phyloP scores from a whole-genome alignment of 1,140 invertebrate genomes.

The Copidosoma floridanum region DNA sequence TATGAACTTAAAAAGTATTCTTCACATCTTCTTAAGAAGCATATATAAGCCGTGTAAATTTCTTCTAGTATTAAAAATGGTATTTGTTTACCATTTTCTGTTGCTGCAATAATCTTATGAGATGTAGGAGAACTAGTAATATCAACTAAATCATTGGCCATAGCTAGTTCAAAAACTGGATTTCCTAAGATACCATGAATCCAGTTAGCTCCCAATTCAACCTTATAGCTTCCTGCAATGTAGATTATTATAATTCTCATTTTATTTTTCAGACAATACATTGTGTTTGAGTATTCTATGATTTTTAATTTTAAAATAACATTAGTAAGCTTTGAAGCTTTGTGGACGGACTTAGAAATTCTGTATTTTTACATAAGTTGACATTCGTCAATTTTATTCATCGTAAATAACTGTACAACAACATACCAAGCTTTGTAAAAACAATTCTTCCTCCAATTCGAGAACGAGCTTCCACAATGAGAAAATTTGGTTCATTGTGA shows the following conservation, averaged over 20 bases:
- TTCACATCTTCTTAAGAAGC: conserved; percentile 83
- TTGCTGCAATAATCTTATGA: conserved; percentile 82
- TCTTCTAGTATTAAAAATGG: conserved; percentile 80
- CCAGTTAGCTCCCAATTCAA: conserved; percentile 91
- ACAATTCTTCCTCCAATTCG: conserved; percentile 79
- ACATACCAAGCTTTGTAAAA: conserved; percentile 69
- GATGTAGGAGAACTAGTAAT: conserved; percentile 79
- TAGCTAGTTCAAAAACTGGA: conserved; percentile 81
- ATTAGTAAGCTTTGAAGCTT: too few species aligned
- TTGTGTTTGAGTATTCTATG: too few species aligned
- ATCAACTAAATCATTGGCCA: conserved; percentile 77
- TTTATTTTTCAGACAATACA: background rate
- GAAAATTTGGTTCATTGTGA: conserved; percentile 76
- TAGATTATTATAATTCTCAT: background rate
- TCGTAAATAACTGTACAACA: too few species aligned
- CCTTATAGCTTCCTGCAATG: conserved; percentile 55
- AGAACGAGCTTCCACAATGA: conserved; percentile 76
- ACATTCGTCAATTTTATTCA: background rate
- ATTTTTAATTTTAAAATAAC: background rate
- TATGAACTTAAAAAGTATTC: conserved; percentile 88
- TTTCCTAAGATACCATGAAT: conserved; percentile 87
- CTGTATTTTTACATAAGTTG: too few species aligned
- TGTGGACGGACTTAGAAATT: background rate
- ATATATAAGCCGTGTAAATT: conserved; percentile 87
- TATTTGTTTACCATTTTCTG: conserved; percentile 81